phyloP scores from a whole-genome alignment of 1,140 invertebrate species.

The Rhopalosiphum padi region DNA sequence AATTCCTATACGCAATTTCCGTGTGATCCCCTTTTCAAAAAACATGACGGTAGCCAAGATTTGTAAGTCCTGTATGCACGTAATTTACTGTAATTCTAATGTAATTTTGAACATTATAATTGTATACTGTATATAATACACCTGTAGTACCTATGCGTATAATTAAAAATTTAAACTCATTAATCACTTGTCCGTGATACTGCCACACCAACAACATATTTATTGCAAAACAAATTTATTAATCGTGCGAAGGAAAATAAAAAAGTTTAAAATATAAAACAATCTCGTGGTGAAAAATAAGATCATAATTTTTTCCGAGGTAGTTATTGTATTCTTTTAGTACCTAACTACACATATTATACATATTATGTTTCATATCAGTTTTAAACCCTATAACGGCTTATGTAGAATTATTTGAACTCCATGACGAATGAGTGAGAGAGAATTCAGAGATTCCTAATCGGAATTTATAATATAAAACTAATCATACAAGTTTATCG shows the following conservation, averaged over 20 bases:
- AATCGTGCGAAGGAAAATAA: neutral
- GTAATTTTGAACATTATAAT: neutral
- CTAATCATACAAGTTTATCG: too few relatives aligned
- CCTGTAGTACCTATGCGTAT: neutral
- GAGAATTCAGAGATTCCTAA: too few relatives aligned
- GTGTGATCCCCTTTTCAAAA: neutral
- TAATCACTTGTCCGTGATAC: neutral
- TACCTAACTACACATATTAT: neutral
- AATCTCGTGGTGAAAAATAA: neutral
- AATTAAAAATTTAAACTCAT: conserved; percentile 19
- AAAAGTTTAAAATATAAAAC: neutral
- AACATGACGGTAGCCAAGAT: neutral
- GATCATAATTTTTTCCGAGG: neutral
- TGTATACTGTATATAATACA: neutral
- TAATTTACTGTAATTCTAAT: neutral
- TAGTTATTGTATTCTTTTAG: neutral
- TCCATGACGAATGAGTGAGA: too few relatives aligned
- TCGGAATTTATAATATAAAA: too few relatives aligned
- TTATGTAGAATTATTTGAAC: too few relatives aligned
- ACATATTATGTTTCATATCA: too few relatives aligned
- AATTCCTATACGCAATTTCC: neutral
- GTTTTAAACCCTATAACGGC: too few relatives aligned
- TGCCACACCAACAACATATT: neutral
- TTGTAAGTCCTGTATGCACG: neutral
- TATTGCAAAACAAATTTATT: neutral